Base-by-base conservation (phyloP, 2,888 invertebrate species). In the Deilephila elpenor region DNA sequence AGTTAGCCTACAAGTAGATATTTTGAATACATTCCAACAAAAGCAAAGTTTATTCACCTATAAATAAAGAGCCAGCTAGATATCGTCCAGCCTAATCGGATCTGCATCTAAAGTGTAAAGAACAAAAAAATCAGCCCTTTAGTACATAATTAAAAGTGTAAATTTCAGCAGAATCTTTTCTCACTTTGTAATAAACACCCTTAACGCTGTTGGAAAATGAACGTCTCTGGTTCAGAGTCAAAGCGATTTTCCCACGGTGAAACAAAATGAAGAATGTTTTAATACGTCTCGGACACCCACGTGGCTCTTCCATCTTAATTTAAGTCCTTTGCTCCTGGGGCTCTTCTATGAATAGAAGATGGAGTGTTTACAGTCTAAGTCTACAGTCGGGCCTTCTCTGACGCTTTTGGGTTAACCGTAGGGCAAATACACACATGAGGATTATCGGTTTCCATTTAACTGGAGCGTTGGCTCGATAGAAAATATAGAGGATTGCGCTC, bases 281-380 rank as follows among this genome's bases (percentile, higher is more conserved):
- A 70, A 25, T 71, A 59, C 14, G 34, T 71, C 59, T 71, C 37
- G 59, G 70, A 77, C 79, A 78, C 84, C 83, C 84, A 77, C 73
- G 79, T 74, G 83, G 74, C 81, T 75, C 74, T 82, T 84, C 78
- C 78, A 82, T 77, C 77, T 76, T 77, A 80, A 82, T 80, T 80
- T 79, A 78, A 76, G 73, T 76, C 73, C 34, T 53, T 62, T 17
- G 53, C 75, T 29, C 60, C 60, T 8, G 7, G 44, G 29, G 73
- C 71, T 71, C 70, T 71, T 72, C 74, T 76, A 77, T 80, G 77
- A 81, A 79, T 78, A 74, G 77, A 76, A 77, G 77, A 80, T 79
- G 77, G 76, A 80, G 83, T 83, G 83, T 83, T 80, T 83, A 79
- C 80, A 71, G 74, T 70, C 44, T 44, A 11, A 11, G 44, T 34